Conservation (phyloP, 2,797 vertebrate genomes). For the Tokudaia muenninki region DNA sequence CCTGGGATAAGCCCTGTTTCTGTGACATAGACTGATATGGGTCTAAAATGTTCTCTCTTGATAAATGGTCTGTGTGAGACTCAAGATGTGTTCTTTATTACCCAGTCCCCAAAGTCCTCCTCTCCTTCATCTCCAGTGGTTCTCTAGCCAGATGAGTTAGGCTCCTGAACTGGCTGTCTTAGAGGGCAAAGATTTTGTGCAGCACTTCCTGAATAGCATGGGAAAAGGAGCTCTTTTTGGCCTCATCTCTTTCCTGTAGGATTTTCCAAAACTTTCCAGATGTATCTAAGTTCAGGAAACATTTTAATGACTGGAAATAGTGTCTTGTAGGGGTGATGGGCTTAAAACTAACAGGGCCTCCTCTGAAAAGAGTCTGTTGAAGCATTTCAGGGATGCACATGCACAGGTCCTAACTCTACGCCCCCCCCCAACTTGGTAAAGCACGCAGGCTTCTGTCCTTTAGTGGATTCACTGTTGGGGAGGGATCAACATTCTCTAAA, state of each 20-base stretch:
- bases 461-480: neutral
- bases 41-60: neutral
- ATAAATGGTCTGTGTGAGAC: constrained; percentile 15
- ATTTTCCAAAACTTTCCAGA: constrained; percentile 84
- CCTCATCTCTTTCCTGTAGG: constrained; percentile 77
- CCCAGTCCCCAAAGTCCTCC: neutral
- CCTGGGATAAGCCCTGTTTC: constrained; percentile 1
- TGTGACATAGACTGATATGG: neutral
- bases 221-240: constrained; percentile 78
- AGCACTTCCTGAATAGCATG: constrained; percentile 75
- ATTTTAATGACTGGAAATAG: constrained; percentile 80
- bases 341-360: constrained; percentile 68
- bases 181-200: constrained; percentile 58
- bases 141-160: constrained; percentile 7
- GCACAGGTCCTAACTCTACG: neutral
- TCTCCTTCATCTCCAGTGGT: neutral
- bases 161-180: constrained; percentile 58
- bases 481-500: constrained; percentile 32
- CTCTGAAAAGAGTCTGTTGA: constrained; percentile 55
- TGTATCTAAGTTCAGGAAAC: constrained; percentile 80
- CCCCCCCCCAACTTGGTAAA: neutral
- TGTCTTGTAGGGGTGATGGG: constrained; percentile 31
- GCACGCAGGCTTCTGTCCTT: constrained; percentile 10
- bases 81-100: neutral
- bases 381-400: constrained; percentile 34